Base-by-base conservation (phyloP, 1,140 invertebrate genomes). In the Lordiphosa clarofinis region DNA sequence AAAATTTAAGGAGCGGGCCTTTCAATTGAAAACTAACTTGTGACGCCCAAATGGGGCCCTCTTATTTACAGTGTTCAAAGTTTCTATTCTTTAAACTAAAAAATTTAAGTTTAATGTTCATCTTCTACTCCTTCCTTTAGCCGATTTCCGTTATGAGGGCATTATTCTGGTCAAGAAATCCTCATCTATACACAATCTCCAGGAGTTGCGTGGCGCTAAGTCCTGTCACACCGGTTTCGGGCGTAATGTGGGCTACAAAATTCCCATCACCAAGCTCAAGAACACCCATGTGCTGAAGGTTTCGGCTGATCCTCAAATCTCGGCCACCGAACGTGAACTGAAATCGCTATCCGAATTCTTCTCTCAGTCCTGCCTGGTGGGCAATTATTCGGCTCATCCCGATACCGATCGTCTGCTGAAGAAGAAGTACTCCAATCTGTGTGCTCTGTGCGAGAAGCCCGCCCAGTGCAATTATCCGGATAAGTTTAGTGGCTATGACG, bases 151-250 rank as follows among this genome's bases (percentile, higher is more conserved):
- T 21, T 95, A 95, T 73, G 93, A 95, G 89, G 94, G 94, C 4
- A 94, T 95, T 0, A 94, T 94, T 5, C 91, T 96, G 3, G 90
- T 96, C 0, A 93, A 93, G 76, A 94, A 94, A 57, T 91, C 92
- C 39, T 89, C 93, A 2, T 81, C 92, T 0, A 93, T 95, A 38
- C 91, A 91, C 46, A 92, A 90, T 21, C 86, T 94, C 10, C 89
- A 92, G 48, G 92, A 92, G 46, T 86, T 96, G 13, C 92, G 92
- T 47, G 94, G 94, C 5, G 90, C 94, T 31, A 94, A 92, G 64
- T 95, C 94, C 1, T 96, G 95, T 78, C 94, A 96, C 81, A 95
- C 94, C 0, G 94, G 94, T 1, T 92, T 95, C 31, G 94, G 94
- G 21, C 91, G 94, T 53, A 95, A 95, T 71, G 93, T 94, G 8